A percentile compares a stretch with the other conserved stretches of the same genome.
Conservation (phyloP, 2,797 vertebrate genomes). For the Chrosomus eos region DNA sequence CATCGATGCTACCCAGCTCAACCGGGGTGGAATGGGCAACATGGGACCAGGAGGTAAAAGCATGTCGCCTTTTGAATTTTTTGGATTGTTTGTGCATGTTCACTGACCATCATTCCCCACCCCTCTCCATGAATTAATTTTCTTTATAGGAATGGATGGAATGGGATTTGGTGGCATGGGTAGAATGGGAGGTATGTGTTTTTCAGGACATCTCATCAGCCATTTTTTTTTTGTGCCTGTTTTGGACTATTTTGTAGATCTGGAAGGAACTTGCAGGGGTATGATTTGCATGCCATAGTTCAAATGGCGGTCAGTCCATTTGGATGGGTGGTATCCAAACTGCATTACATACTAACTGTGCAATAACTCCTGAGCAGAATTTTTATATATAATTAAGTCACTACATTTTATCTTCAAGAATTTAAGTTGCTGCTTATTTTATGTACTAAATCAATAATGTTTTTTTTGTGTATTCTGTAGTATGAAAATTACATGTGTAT, state of each 20-base stretch:
- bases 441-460: not conserved
- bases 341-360: too few species aligned
- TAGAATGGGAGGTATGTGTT: conserved; percentile 91
- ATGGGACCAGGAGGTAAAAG: conserved; percentile 86
- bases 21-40: conserved; percentile 90
- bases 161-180: conserved; percentile 95
- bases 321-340: not conserved
- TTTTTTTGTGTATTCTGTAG: not conserved
- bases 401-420: not conserved
- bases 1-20: conserved; percentile 92
- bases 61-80: not conserved
- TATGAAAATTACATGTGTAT: too few species aligned
- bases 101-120: conserved; percentile 26
- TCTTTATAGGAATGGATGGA: conserved; percentile 91
- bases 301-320: not conserved
- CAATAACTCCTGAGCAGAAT: not conserved
- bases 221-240: not conserved
- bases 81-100: not conserved
- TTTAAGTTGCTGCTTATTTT: not conserved
- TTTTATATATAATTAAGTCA: not conserved
- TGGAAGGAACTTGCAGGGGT: not conserved
- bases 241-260: not conserved
- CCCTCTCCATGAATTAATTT: conserved; percentile 29
- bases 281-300: not conserved
- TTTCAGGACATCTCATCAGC: conserved; percentile 25